These are phyloP conservation scores for Phanerotoma sp. DNA, from an alignment of 2,888 invertebrate species.

Conservation along the genomic window DNA sequence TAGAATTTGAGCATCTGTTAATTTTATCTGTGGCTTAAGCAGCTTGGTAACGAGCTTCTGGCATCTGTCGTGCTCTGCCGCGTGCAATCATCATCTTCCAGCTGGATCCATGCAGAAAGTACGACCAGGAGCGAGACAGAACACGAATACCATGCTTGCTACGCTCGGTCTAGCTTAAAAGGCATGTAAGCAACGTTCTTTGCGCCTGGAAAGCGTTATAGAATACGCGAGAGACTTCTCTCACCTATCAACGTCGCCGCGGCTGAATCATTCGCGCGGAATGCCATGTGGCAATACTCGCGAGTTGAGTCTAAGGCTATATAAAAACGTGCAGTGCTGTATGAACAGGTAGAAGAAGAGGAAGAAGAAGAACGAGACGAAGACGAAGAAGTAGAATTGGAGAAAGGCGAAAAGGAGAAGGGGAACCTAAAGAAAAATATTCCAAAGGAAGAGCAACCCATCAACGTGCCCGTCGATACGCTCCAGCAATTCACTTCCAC, in stretches of 20 bases:
- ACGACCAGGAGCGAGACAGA: not conserved
- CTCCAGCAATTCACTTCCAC: slow-evolving; percentile 41
- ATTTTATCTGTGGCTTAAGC: slow-evolving; percentile 1
- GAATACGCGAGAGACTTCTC: slow-evolving; percentile 6
- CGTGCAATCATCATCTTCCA: slow-evolving; percentile 2
- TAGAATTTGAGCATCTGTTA: slow-evolving; percentile 24
- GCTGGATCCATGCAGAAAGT: not conserved
- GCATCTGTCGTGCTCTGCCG: not conserved
- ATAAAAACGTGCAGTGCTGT: too few species aligned
- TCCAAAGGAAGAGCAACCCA: slow-evolving; percentile 33
- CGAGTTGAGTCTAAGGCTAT: too few species aligned
- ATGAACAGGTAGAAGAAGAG: slow-evolving; percentile 23
- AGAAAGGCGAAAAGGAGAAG: slow-evolving; percentile 18
- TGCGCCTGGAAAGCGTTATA: slow-evolving; percentile 1
- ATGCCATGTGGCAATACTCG: slow-evolving; percentile 48
- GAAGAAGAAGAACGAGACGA: slow-evolving; percentile 2
- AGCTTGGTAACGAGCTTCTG: not conserved
- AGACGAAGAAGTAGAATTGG: slow-evolving; percentile 26
- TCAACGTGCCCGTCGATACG: slow-evolving; percentile 41
- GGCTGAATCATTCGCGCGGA: slow-evolving; percentile 46
- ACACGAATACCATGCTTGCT: not conserved
- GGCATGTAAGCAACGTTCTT: not conserved
- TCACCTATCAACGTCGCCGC: slow-evolving; percentile 21
- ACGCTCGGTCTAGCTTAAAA: not conserved
- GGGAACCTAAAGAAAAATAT: slow-evolving; percentile 9